Percentiles rank a stretch among this genome's conserved stretches.
phyloP scores from a whole-genome alignment of 2,888 invertebrate genomes.

The Cotesia congregata region DNA sequence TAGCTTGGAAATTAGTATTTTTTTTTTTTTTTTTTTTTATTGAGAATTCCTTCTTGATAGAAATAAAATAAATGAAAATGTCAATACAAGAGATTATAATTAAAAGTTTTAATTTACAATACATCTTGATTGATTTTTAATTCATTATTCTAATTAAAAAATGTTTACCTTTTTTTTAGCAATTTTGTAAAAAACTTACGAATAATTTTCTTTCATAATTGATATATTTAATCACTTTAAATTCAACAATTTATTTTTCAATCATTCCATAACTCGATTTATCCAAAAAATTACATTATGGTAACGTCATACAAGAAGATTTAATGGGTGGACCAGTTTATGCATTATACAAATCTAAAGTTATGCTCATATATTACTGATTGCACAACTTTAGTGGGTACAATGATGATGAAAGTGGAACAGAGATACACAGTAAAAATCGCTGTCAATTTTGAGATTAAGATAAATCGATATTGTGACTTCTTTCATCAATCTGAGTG shows the following conservation, averaged over 20 bases:
- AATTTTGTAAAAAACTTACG: not conserved
- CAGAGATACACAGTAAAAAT: constrained; percentile 8
- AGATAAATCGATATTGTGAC: constrained; percentile 34
- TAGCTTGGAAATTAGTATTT: too few species aligned
- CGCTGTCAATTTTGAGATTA: not conserved
- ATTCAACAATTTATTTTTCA: not conserved
- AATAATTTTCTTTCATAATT: not conserved
- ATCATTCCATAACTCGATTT: not conserved
- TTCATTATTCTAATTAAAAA: too few species aligned
- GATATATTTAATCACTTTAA: not conserved
- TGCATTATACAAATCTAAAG: constrained; percentile 10
- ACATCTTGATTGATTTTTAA: too few species aligned
- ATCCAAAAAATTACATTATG: not conserved
- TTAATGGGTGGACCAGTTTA: constrained; percentile 31
- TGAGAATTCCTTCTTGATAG: too few species aligned
- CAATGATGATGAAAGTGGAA: constrained; percentile 26
- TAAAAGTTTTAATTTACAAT: too few species aligned
- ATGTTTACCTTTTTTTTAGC: too few species aligned
- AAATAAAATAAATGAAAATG: too few species aligned
- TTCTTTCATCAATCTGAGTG: constrained; percentile 21
- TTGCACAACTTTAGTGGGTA: constrained; percentile 26
- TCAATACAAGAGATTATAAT: too few species aligned
- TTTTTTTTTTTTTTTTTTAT: too few species aligned
- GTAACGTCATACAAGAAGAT: constrained; percentile 8
- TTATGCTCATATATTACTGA: constrained; percentile 5